A percentile compares a stretch with the other conserved stretches of the same genome.
Conservation (phyloP, 1,140 invertebrate genomes). For the Drosophila sturtevanti region DNA sequence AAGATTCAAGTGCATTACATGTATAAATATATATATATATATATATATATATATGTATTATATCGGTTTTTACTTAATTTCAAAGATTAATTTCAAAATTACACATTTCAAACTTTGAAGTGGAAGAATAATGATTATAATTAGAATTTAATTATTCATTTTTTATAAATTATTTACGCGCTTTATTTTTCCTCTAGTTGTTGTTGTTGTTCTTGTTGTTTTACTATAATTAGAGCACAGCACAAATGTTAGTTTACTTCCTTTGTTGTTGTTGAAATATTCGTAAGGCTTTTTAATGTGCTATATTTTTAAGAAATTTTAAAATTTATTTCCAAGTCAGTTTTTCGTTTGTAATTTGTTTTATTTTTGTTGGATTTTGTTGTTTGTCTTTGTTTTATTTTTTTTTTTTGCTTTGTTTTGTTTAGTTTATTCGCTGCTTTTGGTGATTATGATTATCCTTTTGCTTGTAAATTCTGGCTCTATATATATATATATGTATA, state of each 20-base stretch:
- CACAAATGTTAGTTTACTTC: constrained; percentile 59
- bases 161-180: constrained; percentile 48
- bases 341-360: constrained; percentile 5
- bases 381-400: constrained; percentile 34
- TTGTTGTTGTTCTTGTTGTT: constrained; percentile 17
- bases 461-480: constrained; percentile 76
- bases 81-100: constrained; percentile 67
- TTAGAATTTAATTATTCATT: constrained; percentile 45
- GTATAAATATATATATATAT: constrained; percentile 28
- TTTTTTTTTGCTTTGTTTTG: constrained; percentile 20
- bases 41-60: constrained; percentile 14
- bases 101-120: constrained; percentile 69
- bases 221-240: constrained; percentile 74
- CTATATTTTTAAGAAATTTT: constrained; percentile 53
- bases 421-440: constrained; percentile 55
- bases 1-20: constrained; percentile 37
- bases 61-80: constrained; percentile 34
- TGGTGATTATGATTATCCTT: constrained; percentile 74
- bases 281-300: constrained; percentile 63
- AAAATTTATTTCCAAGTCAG: constrained; percentile 35
- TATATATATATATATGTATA: constrained; percentile 5
- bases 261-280: constrained; percentile 41
- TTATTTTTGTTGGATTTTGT: background rate
- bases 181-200: background rate
- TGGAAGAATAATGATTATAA: constrained; percentile 79